Evolutionary conservation across 2,113 vertebrate species (phyloP).

Genomic region (Phodopus roborovskii): DNA sequence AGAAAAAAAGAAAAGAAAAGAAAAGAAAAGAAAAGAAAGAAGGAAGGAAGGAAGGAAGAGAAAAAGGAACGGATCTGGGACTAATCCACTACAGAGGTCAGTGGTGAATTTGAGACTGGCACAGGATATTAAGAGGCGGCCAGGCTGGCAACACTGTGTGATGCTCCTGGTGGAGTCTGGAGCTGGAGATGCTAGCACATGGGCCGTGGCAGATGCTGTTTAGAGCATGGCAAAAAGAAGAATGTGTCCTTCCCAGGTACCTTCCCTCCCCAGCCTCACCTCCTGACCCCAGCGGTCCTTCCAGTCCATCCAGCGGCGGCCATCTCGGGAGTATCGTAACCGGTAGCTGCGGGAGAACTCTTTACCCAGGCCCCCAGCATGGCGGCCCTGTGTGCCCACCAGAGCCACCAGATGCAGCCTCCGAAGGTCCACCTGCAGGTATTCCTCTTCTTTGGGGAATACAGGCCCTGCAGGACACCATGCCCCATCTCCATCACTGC

Average conservation of each 20-base stretch:
- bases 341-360: conserved; percentile 94
- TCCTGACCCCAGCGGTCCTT: conserved; percentile 93
- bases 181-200: not conserved
- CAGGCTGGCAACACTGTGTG: not conserved
- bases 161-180: not conserved
- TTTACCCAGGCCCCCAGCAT: conserved; percentile 93
- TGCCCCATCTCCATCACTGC: conserved; percentile 93
- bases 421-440: conserved; percentile 93
- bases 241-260: not conserved
- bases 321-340: conserved; percentile 93
- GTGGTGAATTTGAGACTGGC: not conserved
- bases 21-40: too few relatives aligned
- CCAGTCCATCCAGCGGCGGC: conserved; percentile 93
- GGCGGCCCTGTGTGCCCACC: conserved; percentile 95
- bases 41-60: too few relatives aligned
- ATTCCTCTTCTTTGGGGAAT: conserved; percentile 92
- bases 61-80: not conserved
- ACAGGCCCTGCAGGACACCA: conserved; percentile 95
- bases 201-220: not conserved
- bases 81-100: not conserved
- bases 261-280: conserved; percentile 81
- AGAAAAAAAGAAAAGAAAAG: too few relatives aligned
- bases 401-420: conserved; percentile 92
- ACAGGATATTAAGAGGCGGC: not conserved
- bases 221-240: not conserved